These are phyloP conservation scores for Entelurus aequoreus DNA, from an alignment of 2,113 vertebrate species.

Conservation along the genomic window DNA sequence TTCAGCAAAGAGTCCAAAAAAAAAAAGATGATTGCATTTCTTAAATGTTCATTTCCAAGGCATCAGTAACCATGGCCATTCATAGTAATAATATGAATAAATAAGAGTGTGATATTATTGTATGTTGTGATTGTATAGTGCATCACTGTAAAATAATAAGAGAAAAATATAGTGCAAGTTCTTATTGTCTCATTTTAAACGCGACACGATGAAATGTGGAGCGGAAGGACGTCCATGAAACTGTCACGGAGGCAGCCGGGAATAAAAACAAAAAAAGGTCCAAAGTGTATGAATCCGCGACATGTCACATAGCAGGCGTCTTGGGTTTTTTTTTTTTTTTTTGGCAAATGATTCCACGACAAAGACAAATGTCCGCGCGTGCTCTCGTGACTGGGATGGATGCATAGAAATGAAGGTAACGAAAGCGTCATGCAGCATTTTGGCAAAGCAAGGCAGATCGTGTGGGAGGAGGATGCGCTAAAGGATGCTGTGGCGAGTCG, in stretches of 20 bases:
- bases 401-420: conserved; percentile 79
- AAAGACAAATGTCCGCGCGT: conserved; percentile 41
- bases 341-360: conserved; percentile 85
- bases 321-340: conserved; percentile 56
- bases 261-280: too few species aligned
- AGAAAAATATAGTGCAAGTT: conserved; percentile 90
- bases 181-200: conserved; percentile 62
- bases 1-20: conserved; percentile 80
- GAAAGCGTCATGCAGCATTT: conserved; percentile 86
- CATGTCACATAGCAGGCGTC: too few species aligned
- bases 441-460: conserved; percentile 66
- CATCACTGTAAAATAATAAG: conserved; percentile 84
- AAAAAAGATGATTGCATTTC: conserved; percentile 73
- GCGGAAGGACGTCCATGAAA: conserved; percentile 3
- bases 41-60: conserved; percentile 79
- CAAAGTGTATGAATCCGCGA: too few species aligned
- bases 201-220: conserved; percentile 39
- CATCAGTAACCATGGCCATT: conserved; percentile 92
- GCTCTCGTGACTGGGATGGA: conserved; percentile 43
- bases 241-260: conserved; percentile 57
- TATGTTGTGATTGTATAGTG: conserved; percentile 78
- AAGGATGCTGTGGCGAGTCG: conserved; percentile 37
- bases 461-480: conserved; percentile 33
- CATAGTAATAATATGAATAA: conserved; percentile 66
- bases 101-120: conserved; percentile 73